Evolutionary conservation across 2,113 vertebrate genomes (phyloP).

Genomic region (Oreocharis arfaki): DNA sequence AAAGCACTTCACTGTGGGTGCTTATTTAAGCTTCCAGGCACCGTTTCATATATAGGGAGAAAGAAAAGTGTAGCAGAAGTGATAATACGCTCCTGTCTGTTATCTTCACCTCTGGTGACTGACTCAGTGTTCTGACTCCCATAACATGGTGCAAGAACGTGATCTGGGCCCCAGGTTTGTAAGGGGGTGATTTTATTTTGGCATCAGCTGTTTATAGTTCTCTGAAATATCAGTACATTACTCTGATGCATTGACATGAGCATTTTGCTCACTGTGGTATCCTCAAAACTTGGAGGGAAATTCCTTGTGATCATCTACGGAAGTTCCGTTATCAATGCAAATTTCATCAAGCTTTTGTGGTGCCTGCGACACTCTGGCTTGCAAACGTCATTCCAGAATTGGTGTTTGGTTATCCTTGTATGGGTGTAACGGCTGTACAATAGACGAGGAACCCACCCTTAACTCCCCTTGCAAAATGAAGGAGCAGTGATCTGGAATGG

Average conservation of each 20-base stretch:
- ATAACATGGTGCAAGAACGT: too few relatives aligned
- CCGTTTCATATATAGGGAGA: fast-evolving
- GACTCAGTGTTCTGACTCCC: fast-evolving
- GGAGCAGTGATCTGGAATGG: background rate
- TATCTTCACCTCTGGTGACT: fast-evolving
- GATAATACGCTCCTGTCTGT: background rate
- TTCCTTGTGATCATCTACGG: background rate
- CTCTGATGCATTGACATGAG: background rate
- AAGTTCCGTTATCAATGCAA: background rate
- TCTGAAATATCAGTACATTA: fast-evolving
- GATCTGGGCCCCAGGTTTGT: too few relatives aligned
- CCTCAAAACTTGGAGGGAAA: background rate
- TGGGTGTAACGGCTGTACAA: background rate
- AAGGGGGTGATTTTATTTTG: background rate
- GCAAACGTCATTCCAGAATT: fast-evolving
- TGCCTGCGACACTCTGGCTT: fast-evolving
- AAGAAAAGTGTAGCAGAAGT: background rate
- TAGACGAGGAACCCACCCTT: background rate
- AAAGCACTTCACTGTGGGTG: background rate
- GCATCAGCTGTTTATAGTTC: background rate
- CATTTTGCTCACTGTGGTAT: background rate
- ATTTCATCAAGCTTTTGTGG: background rate
- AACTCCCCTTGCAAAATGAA: background rate
- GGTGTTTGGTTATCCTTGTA: background rate
- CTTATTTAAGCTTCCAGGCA: background rate